These are phyloP conservation scores for Limnephilus rhombicus DNA, from an alignment of 2,888 invertebrate genomes.

Conservation along the genomic window DNA sequence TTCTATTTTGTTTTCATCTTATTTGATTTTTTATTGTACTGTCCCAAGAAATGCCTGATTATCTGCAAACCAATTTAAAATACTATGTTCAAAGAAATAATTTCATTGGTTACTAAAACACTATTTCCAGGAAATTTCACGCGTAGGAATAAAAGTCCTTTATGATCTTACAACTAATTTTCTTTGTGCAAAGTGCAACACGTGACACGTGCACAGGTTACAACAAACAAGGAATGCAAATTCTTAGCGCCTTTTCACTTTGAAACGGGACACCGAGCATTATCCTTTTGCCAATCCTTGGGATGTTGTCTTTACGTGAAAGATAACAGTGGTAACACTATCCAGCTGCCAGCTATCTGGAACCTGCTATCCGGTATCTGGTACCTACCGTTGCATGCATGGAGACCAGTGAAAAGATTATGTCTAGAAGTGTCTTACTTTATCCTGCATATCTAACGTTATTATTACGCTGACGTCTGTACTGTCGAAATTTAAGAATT, in stretches of 20 bases:
- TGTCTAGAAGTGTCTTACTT: background rate
- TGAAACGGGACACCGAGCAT: background rate
- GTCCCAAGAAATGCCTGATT: no score
- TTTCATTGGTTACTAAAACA: no score
- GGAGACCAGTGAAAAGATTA: background rate
- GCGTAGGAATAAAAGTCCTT: background rate
- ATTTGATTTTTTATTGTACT: no score
- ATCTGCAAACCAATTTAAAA: no score
- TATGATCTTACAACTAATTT: background rate
- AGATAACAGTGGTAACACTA: background rate
- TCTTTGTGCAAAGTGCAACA: background rate
- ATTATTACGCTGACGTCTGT: no score
- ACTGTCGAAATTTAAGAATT: no score
- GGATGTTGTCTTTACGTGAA: background rate
- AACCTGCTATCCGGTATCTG: background rate
- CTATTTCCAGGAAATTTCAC: background rate
- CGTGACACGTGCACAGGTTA: background rate
- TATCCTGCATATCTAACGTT: no score
- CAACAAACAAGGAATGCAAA: background rate
- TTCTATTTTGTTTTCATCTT: no score
- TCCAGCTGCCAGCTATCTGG: background rate
- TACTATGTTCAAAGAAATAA: no score
- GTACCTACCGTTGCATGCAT: background rate
- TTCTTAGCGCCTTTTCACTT: background rate
- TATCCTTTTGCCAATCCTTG: background rate